phyloP scores from a whole-genome alignment of 2,113 vertebrate species.

The Piprites chloris region DNA sequence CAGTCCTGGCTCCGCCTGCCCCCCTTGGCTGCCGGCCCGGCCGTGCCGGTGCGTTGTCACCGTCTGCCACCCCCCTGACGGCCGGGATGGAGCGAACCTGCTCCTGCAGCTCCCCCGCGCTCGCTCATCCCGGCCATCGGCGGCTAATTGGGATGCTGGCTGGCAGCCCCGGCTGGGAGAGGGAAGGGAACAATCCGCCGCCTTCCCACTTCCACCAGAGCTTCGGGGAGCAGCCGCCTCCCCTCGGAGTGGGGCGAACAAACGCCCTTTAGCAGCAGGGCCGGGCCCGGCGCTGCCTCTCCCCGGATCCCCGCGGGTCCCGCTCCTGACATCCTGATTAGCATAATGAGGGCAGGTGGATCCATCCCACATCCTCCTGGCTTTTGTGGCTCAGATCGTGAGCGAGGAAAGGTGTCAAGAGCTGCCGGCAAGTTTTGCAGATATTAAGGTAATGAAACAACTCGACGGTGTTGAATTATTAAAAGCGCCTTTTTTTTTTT shows the following conservation, averaged over 20 bases:
- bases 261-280: not conserved
- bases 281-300: not conserved
- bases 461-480: conserved; percentile 31
- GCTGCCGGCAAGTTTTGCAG: not conserved
- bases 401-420: not conserved
- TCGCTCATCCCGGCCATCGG: not conserved
- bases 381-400: not conserved
- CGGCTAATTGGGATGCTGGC: not conserved
- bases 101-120: not conserved
- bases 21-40: not conserved
- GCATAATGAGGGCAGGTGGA: not conserved
- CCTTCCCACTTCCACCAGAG: not conserved
- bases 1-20: not conserved
- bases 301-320: not conserved
- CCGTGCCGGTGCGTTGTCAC: not conserved
- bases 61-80: not conserved
- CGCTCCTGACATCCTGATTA: not conserved
- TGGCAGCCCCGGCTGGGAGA: not conserved
- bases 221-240: not conserved
- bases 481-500: not conserved
- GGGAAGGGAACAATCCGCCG: not conserved
- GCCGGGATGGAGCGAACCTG: not conserved
- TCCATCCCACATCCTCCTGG: not conserved
- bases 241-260: not conserved
- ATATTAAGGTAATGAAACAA: not conserved